phyloP scores from a whole-genome alignment of 2,888 invertebrate genomes.

The Noctuana brunneofusca region DNA sequence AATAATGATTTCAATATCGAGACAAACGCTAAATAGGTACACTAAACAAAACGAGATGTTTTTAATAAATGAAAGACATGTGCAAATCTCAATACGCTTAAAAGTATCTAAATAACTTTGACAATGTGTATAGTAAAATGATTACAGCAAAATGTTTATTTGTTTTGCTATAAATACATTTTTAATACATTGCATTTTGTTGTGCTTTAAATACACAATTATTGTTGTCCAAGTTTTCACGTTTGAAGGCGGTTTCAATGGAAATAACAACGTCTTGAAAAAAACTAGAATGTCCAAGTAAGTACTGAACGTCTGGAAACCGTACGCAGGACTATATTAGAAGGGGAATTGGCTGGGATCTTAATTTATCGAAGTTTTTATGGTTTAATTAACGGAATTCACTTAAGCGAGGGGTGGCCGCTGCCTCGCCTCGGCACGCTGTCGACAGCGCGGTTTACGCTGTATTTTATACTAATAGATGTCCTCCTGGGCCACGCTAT shows the following conservation, averaged over 20 bases:
- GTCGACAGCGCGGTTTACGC: constrained; percentile 59
- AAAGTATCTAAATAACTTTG: no score
- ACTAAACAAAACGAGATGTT: no score
- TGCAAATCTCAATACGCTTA: no score
- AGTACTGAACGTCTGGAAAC: constrained; percentile 19
- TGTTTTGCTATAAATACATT: no score
- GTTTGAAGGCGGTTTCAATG: no score
- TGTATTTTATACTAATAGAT: constrained; percentile 78
- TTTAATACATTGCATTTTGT: no score
- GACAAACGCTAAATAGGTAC: background rate
- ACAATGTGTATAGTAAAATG: no score
- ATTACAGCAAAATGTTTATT: no score
- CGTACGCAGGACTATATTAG: constrained; percentile 62
- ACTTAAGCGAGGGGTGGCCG: constrained; percentile 67
- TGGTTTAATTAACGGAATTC: constrained; percentile 84
- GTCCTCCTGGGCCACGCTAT: constrained; percentile 61
- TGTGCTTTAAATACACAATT: no score
- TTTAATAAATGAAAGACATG: no score
- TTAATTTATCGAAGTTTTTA: constrained; percentile 84
- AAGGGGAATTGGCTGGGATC: constrained; percentile 81
- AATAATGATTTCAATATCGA: background rate
- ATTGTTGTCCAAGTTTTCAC: no score
- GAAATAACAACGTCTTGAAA: background rate
- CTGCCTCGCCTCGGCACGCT: constrained; percentile 47
- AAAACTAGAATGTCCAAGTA: constrained; percentile 21